Percentiles rank a stretch among this genome's conserved stretches.
phyloP scores from a whole-genome alignment of 2,888 invertebrate genomes.

The Drosophila glabriapex region DNA sequence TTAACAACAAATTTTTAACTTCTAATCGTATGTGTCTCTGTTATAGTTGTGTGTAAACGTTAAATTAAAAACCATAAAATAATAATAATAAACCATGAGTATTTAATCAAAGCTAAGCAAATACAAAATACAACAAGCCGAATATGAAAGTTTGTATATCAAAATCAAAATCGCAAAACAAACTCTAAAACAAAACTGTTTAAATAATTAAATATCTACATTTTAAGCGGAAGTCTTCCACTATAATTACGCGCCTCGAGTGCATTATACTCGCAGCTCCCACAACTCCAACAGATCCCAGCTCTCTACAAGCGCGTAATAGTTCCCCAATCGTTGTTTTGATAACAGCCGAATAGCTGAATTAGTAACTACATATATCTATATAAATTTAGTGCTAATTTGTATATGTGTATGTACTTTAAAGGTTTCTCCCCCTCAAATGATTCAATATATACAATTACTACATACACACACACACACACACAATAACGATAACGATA shows the following conservation, averaged over 20 bases:
- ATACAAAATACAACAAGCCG: slow-evolving; percentile 22
- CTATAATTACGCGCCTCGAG: slow-evolving; percentile 82
- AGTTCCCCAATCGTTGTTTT: slow-evolving; percentile 29
- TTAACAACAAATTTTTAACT: slow-evolving; percentile 66
- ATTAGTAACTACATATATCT: slow-evolving; percentile 42
- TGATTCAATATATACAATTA: slow-evolving; percentile 37
- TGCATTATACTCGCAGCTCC: slow-evolving; percentile 44
- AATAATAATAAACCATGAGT: slow-evolving; percentile 24
- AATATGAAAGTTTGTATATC: slow-evolving; percentile 14
- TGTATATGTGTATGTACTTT: slow-evolving; percentile 69
- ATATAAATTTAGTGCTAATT: slow-evolving; percentile 50
- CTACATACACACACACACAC: slow-evolving; percentile 18
- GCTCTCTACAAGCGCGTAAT: slow-evolving; percentile 41
- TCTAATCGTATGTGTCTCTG: slow-evolving; percentile 62
- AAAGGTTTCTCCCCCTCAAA: slow-evolving; percentile 68
- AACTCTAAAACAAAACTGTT: slow-evolving; percentile 51
- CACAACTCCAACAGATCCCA: slow-evolving; percentile 18
- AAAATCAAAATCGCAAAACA: slow-evolving; percentile 34
- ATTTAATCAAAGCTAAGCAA: slow-evolving; percentile 49
- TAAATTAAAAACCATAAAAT: slow-evolving; percentile 9
- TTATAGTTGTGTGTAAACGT: slow-evolving; percentile 60
- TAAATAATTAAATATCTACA: slow-evolving; percentile 63
- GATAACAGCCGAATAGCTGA: slow-evolving; percentile 31
- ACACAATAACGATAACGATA: slow-evolving; percentile 36
- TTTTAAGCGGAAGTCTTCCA: slow-evolving; percentile 86